Percentiles rank a stretch among this genome's conserved stretches.
phyloP scores from a whole-genome alignment of 2,113 vertebrate genomes.

The Phaethon lepturus region DNA sequence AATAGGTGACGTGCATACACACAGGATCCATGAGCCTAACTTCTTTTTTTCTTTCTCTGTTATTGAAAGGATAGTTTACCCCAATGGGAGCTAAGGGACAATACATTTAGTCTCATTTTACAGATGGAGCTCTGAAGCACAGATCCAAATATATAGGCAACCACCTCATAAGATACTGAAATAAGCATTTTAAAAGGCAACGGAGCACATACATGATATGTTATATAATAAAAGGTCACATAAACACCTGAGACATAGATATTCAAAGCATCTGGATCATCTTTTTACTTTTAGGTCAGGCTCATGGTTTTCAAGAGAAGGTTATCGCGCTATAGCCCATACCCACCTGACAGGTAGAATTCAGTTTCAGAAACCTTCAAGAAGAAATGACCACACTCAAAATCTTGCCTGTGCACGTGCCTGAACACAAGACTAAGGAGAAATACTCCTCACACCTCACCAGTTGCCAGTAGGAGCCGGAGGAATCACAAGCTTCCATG shows the following conservation, averaged over 20 bases:
- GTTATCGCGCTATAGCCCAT: neutral
- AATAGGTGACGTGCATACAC: accelerated
- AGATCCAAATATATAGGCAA: neutral
- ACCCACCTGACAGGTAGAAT: neutral
- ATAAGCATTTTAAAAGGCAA: constrained; percentile 2
- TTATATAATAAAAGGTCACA: constrained; percentile 11
- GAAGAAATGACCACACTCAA: neutral
- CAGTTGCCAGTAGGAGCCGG: neutral
- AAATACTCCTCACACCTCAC: neutral
- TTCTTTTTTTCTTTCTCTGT: neutral
- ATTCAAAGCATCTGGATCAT: neutral
- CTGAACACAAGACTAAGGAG: neutral
- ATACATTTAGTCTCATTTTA: neutral
- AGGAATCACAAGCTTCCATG: neutral
- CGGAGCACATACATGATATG: neutral
- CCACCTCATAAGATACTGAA: neutral
- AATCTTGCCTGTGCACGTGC: neutral
- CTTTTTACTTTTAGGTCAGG: neutral
- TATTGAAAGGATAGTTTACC: neutral
- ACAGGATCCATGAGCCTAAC: neutral
- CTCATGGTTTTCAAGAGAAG: neutral
- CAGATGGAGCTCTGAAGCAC: neutral
- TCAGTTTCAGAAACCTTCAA: neutral
- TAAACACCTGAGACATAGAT: neutral
- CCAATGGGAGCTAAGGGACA: neutral